Evolutionary conservation across 2,113 vertebrate species (phyloP).

Genomic region (Mastomys coucha): DNA sequence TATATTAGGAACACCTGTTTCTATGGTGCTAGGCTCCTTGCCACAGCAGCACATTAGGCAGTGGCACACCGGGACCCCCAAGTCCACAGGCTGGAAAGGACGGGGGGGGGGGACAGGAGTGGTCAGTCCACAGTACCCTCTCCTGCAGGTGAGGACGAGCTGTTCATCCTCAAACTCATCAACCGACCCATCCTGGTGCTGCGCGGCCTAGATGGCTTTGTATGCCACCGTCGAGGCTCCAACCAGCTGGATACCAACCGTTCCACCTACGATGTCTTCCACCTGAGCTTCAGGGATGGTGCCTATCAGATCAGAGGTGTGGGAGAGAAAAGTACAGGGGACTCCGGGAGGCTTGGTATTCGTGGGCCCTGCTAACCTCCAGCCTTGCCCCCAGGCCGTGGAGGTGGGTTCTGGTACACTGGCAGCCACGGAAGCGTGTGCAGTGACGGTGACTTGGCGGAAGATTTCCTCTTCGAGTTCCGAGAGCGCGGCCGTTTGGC

Average conservation of each 20-base stretch:
- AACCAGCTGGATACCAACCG: constrained; percentile 95
- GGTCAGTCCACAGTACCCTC: fast-evolving
- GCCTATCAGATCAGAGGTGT: constrained; percentile 96
- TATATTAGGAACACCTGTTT: fast-evolving
- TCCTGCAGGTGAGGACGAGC: constrained; percentile 92
- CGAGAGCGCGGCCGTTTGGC: constrained; percentile 92
- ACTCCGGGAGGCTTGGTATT: fast-evolving
- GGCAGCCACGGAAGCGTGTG: constrained; percentile 92
- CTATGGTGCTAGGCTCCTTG: not conserved
- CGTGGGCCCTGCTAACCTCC: fast-evolving
- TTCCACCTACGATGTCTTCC: constrained; percentile 95
- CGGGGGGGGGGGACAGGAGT: too few relatives aligned
- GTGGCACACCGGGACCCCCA: not conserved
- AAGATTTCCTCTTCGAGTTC: constrained; percentile 97
- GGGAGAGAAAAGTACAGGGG: fast-evolving
- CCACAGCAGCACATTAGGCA: too few relatives aligned
- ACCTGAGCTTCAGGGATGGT: constrained; percentile 93
- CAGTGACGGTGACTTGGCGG: constrained; percentile 93
- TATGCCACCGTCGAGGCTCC: constrained; percentile 95
- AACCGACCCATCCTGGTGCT: constrained; percentile 97
- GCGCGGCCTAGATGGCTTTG: constrained; percentile 94
- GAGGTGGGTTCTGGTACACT: constrained; percentile 94
- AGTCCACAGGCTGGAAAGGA: not conserved
- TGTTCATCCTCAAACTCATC: constrained; percentile 95
- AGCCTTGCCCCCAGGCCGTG: constrained; percentile 86